Conservation (phyloP, 2,797 vertebrate species). For the Dromococcyx pavoninus region DNA sequence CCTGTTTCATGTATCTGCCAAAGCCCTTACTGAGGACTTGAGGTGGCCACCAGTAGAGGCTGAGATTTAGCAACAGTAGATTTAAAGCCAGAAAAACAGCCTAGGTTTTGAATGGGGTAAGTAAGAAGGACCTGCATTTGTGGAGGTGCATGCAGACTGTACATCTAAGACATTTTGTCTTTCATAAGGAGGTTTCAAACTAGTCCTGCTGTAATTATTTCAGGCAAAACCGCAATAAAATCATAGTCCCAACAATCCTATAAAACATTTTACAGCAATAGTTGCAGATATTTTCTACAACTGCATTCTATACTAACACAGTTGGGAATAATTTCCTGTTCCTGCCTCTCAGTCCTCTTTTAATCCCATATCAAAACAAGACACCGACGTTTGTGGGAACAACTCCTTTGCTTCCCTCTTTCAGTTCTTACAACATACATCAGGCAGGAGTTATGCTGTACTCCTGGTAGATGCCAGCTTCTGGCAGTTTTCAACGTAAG, state of each 20-base stretch:
- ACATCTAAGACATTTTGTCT: accelerated
- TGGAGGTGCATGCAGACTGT: not conserved
- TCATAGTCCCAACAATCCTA: not conserved
- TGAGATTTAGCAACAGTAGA: not conserved
- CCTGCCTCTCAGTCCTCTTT: not conserved
- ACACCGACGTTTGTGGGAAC: not conserved
- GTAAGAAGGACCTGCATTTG: not conserved
- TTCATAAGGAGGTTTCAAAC: not conserved
- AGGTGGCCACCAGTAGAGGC: too few species aligned
- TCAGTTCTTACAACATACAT: not conserved
- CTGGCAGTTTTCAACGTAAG: not conserved
- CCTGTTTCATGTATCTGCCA: not conserved
- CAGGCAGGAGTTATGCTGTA: not conserved
- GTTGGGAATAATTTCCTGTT: not conserved
- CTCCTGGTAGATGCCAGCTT: not conserved
- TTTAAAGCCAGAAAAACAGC: not conserved
- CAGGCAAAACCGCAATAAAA: not conserved
- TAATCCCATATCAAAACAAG: not conserved
- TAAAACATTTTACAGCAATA: not conserved
- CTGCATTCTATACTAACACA: not conserved
- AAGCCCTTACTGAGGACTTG: not conserved
- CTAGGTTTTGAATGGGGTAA: not conserved
- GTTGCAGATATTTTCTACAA: not conserved
- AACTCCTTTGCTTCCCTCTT: not conserved
- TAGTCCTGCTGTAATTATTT: not conserved